Evolutionary conservation across 1,140 invertebrate species (phyloP).

Genomic region (Hirudo medicinalis): DNA sequence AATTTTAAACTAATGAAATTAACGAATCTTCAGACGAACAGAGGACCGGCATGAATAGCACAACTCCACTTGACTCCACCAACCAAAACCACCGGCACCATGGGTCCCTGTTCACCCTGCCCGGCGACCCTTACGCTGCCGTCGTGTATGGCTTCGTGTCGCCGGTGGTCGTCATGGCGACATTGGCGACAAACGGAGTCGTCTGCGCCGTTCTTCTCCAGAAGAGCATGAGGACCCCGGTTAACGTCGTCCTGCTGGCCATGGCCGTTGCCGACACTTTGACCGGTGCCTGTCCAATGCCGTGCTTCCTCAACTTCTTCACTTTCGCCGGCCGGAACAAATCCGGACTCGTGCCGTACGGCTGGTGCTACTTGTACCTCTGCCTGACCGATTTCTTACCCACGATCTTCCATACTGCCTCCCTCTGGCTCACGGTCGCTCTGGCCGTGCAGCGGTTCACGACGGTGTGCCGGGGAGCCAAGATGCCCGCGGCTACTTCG

Average conservation of each 20-base stretch:
- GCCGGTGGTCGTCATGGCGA: constrained; percentile 65
- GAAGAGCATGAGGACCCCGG: constrained; percentile 49
- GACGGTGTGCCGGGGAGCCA: constrained; percentile 61
- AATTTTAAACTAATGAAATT: no score
- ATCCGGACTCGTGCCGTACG: constrained; percentile 5
- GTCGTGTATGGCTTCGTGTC: constrained; percentile 42
- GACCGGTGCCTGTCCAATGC: constrained; percentile 67
- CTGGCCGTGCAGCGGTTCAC: constrained; percentile 75
- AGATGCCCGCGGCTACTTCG: constrained; percentile 37
- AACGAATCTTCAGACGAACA: no score
- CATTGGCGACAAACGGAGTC: constrained; percentile 68
- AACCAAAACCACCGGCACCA: no score
- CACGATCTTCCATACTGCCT: constrained; percentile 76
- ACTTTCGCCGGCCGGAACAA: not conserved
- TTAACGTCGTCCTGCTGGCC: constrained; percentile 52
- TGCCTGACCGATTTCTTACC: constrained; percentile 48
- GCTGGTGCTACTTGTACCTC: constrained; percentile 59
- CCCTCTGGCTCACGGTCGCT: constrained; percentile 71
- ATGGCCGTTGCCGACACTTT: constrained; percentile 82
- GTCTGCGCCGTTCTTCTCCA: constrained; percentile 56
- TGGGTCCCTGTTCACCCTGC: no score
- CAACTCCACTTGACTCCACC: no score
- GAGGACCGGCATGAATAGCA: no score
- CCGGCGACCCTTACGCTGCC: no score
- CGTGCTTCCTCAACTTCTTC: constrained; percentile 30